Conservation (phyloP, 2,888 invertebrate species). For the Ryuthela nishihirai region DNA sequence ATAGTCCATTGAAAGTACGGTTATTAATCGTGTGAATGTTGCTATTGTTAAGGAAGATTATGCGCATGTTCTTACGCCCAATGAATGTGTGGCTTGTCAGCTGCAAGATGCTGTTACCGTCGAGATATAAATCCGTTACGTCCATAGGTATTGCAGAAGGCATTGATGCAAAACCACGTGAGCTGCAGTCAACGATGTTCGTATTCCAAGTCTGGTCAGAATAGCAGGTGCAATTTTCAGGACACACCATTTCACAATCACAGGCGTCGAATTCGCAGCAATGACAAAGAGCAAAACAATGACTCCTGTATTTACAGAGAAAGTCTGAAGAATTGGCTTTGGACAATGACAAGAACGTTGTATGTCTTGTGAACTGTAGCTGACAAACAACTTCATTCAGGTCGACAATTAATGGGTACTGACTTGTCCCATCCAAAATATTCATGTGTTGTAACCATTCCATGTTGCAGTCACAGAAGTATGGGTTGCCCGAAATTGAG, state of each 20-base stretch:
- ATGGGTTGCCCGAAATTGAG: conserved; percentile 78
- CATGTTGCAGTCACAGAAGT: conserved; percentile 85
- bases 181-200: conserved; percentile 77
- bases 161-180: conserved; percentile 55
- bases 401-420: conserved; percentile 77
- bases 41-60: conserved; percentile 71
- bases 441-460: conserved; percentile 83
- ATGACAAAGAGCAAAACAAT: conserved; percentile 81
- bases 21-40: conserved; percentile 74
- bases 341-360: conserved; percentile 66
- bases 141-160: conserved; percentile 86
- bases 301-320: conserved; percentile 75
- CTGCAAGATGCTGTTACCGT: conserved; percentile 73
- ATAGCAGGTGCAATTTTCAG: conserved; percentile 80
- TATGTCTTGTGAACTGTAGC: conserved; percentile 70
- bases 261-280: conserved; percentile 89
- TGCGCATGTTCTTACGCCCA: conserved; percentile 71
- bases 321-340: conserved; percentile 78
- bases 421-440: conserved; percentile 61
- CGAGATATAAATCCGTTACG: conserved; percentile 79
- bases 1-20: conserved; percentile 77
- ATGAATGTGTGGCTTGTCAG: conserved; percentile 80
- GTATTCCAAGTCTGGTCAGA: conserved; percentile 82
- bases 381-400: conserved; percentile 77
- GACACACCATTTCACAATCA: conserved; percentile 90